Base-by-base conservation (phyloP, 2,797 vertebrate genomes). In the Eidolon dupreanum region DNA sequence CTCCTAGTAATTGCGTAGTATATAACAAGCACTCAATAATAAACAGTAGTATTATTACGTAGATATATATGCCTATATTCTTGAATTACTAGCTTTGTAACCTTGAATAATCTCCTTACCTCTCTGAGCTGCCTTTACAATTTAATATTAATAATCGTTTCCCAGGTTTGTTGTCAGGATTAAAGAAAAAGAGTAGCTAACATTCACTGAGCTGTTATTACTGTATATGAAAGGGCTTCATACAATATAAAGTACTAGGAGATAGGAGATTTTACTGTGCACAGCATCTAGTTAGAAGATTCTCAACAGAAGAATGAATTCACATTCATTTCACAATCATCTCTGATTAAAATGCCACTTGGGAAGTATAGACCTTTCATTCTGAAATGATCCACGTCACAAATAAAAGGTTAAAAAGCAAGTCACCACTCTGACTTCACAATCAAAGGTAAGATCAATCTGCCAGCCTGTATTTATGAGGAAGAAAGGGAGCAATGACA, bases 371-470 rank as follows among this genome's bases (percentile, higher is more conserved):
- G 90, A 96, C 78, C 93, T 96, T 97, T 95, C 65, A 73, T 87
- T 96, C 59, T 38, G 61, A 93, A 94, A 88, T 81, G 77, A 95
- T 88, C 92, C 84, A 79, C 5, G 0, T 68, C 63, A 41, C 88
- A 92, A 95, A 95, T 65, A 91, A 94, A 97, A 97, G 93, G 95
- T 97, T 97, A 96, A 93, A 89, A 75, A 73, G 81, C 85, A 59
- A 96, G 93, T 82, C 65, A 46, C 59, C 73, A 74, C 78, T 89
- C 81, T 90, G 92, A 92, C 85, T 90, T 95, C 0, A 0, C 81
- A 83, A 89, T 94, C 94, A 95, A 95, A 94, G 53, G 15, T 57
- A 71, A 94, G 95, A 87, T 95, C 95, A 92, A 6, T 57, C 88
- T 89, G 95, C 73, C 90, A 91, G 59, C n/a, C 49, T 49, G 9